Percentiles rank a stretch among this genome's conserved stretches.
Evolutionary conservation across 92 coral and sea anemone genomes (phyloP).

Genomic region (Muricea muricata): DNA sequence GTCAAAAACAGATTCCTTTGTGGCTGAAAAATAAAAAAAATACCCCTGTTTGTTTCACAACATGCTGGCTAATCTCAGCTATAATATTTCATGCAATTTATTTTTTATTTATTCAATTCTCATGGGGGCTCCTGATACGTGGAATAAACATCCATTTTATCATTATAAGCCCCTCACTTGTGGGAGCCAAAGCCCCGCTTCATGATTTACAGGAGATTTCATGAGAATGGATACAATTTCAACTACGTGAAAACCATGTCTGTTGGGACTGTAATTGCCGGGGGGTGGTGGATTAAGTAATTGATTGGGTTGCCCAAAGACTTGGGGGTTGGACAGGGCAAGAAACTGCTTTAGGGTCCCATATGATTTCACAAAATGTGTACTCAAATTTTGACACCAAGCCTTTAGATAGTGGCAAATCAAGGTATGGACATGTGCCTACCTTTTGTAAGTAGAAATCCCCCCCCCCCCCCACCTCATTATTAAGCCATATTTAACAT

Average conservation of each 20-base stretch:
- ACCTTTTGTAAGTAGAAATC: not conserved
- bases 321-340: not conserved
- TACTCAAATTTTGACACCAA: not conserved
- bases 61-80: conserved; percentile 28
- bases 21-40: not conserved
- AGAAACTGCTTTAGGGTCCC: not conserved
- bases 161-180: not conserved
- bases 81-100: conserved; percentile 1
- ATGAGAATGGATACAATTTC: not conserved
- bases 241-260: no score
- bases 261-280: no score
- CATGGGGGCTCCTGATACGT: not conserved
- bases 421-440: not conserved
- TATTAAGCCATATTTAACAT: not conserved
- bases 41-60: not conserved
- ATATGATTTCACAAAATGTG: not conserved
- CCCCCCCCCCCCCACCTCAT: not conserved
- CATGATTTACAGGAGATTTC: not conserved
- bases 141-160: not conserved
- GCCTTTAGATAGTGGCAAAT: not conserved
- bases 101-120: not conserved
- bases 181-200: conserved; percentile 1
- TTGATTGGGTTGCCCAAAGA: not conserved
- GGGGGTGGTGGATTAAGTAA: not conserved
- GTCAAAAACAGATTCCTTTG: not conserved